Conservation (phyloP, 2,113 vertebrate species). For the Cacatua alba region DNA sequence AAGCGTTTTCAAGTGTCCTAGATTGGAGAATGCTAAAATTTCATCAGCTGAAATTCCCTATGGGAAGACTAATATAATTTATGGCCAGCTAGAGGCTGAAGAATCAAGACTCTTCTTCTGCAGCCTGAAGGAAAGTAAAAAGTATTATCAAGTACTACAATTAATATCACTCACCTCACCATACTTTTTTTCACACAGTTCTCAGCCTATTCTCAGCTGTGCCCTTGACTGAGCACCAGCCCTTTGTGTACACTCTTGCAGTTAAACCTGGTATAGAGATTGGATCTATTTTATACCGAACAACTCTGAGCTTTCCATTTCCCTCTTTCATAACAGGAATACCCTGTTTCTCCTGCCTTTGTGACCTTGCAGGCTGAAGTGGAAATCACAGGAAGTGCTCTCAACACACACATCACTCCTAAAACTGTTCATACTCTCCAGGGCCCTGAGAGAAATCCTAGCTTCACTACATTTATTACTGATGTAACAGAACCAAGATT, state of each 20-base stretch:
- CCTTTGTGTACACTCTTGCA: background rate
- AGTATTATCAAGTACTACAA: background rate
- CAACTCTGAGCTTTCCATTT: background rate
- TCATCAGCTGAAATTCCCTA: background rate
- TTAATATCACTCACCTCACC: background rate
- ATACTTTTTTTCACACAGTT: background rate
- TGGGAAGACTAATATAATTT: background rate
- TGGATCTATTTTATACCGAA: background rate
- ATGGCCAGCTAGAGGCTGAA: background rate
- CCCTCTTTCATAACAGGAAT: background rate
- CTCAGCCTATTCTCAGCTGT: background rate
- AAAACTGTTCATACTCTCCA: background rate
- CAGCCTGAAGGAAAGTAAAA: background rate
- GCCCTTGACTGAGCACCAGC: background rate
- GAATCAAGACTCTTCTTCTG: background rate
- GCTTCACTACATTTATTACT: background rate
- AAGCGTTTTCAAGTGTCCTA: conserved; percentile 13
- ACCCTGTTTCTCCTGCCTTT: background rate
- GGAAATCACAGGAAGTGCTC: background rate
- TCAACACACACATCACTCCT: background rate
- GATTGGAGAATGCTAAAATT: background rate
- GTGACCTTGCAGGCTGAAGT: background rate
- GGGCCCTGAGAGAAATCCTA: background rate
- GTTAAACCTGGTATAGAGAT: background rate
- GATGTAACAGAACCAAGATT: background rate